Evolutionary conservation across 2,888 invertebrate species (phyloP).

Genomic region (Thecocarcelia acutangulata): DNA sequence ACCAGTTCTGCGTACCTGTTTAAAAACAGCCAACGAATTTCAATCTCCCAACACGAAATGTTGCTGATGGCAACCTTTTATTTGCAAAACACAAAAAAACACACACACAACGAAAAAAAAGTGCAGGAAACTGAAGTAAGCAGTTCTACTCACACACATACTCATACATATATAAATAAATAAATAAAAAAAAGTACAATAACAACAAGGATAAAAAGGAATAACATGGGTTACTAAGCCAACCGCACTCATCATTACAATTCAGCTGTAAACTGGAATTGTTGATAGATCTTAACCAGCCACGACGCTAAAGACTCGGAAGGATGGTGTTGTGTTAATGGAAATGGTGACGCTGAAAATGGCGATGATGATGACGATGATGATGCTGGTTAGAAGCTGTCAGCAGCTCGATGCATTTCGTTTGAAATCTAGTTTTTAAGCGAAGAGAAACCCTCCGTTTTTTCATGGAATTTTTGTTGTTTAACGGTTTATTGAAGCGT

Average conservation of each 20-base stretch:
- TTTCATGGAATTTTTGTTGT: slow-evolving; percentile 14
- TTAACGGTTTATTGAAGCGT: slow-evolving; percentile 44
- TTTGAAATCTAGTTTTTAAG: slow-evolving; percentile 25
- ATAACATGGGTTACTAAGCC: slow-evolving; percentile 67
- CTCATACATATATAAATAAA: background rate
- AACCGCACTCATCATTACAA: slow-evolving; percentile 64
- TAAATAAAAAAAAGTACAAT: background rate
- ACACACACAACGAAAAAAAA: too few relatives aligned
- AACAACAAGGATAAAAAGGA: slow-evolving; percentile 18
- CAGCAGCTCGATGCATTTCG: slow-evolving; percentile 31
- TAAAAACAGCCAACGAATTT: background rate
- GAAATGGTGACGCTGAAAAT: slow-evolving; percentile 5
- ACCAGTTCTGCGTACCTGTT: background rate
- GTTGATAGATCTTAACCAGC: slow-evolving; percentile 20
- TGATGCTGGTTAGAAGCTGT: slow-evolving; percentile 51
- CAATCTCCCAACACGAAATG: slow-evolving; percentile 17
- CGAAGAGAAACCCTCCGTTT: background rate
- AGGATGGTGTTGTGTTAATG: slow-evolving; percentile 24
- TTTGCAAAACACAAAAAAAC: slow-evolving; percentile 57
- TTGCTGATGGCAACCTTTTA: slow-evolving; percentile 57
- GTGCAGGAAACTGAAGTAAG: slow-evolving; percentile 32
- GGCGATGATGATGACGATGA: slow-evolving; percentile 36
- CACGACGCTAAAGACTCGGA: background rate
- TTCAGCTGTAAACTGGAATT: slow-evolving; percentile 29
- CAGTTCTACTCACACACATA: slow-evolving; percentile 33